Base-by-base conservation (phyloP, 2,113 vertebrate genomes). In the Dasyprocta punctata region DNA sequence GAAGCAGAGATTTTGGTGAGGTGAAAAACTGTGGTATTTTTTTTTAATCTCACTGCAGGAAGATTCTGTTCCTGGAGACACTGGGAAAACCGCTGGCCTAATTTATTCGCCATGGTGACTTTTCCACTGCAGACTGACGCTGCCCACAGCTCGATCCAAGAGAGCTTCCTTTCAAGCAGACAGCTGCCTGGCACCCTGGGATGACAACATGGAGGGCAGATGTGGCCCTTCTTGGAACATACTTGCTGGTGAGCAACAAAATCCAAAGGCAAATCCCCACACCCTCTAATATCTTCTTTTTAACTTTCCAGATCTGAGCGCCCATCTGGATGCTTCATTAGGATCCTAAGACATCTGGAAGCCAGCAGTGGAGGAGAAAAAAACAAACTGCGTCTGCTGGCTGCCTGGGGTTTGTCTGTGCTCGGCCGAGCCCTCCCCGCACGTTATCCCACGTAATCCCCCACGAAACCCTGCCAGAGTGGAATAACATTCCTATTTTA, bases 301-400 rank as follows among this genome's bases (percentile, higher is more conserved):
- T 28, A 84, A 86, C 58, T 95, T 96, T 58, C 67, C 58, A 94
- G 92, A 81, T 86, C 96, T 86, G 47, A 95, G 92, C 24, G 19
- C 47, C 82, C 92, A 90, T 96, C 93, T 97, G 97, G 87, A 71
- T 30, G 11, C 47, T 81, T 77, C 95, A 19, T 77, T n/a, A 38
- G 73, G 63, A 33, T 75, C n/a, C 78, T 11, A 11, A 52, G 95
- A 94, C 94, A 97, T 96, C 97, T 96, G 92, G 94, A 82, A 84
- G n/a, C 44, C 92, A 90, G 96, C 2, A 7, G 49, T 52, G 52
- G 86, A 67, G 63, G 82, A 73, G 58, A 69, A 58, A 89, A 44
- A 60, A 90, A 85, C 52, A 30, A 41, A 69, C 36, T 19, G 36
- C 54, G 2, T 28, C 24, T 5, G 28, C 7, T 1, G 41, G 44